Conservation (phyloP, 2,888 invertebrate genomes). For the Rotaria macrura region DNA sequence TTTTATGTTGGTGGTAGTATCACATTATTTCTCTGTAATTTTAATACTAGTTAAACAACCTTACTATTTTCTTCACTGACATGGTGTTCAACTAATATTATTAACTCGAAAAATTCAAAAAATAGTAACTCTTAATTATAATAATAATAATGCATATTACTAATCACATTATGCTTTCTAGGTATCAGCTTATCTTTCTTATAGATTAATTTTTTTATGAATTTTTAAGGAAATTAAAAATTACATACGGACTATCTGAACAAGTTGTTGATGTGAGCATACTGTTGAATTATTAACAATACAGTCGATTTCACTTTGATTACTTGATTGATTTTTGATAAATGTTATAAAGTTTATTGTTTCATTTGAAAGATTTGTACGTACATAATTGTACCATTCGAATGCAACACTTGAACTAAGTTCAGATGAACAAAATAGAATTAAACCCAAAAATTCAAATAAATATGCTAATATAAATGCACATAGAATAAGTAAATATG, state of each 20-base stretch:
- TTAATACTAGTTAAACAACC: too few species aligned
- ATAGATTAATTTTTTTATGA: too few species aligned
- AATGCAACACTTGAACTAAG: not conserved
- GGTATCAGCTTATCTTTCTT: too few species aligned
- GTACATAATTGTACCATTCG: not conserved
- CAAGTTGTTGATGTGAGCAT: not conserved
- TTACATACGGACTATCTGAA: not conserved
- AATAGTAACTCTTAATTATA: too few species aligned
- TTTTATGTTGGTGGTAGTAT: too few species aligned
- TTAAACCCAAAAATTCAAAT: not conserved
- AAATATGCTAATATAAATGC: not conserved
- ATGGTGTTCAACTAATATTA: too few species aligned
- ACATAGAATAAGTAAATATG: not conserved
- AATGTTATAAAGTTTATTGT: not conserved
- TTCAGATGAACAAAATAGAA: not conserved
- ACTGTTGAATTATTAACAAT: not conserved
- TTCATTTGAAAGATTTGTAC: not conserved
- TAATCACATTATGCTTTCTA: too few species aligned
- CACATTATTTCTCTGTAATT: too few species aligned
- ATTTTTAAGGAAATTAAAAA: not conserved
- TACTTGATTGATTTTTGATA: not conserved
- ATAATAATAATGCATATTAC: too few species aligned
- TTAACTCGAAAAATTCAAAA: too few species aligned
- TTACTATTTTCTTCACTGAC: too few species aligned
- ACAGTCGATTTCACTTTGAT: slow-evolving; percentile 1